Conservation (phyloP, 2,888 invertebrate species). For the Leucania comma region DNA sequence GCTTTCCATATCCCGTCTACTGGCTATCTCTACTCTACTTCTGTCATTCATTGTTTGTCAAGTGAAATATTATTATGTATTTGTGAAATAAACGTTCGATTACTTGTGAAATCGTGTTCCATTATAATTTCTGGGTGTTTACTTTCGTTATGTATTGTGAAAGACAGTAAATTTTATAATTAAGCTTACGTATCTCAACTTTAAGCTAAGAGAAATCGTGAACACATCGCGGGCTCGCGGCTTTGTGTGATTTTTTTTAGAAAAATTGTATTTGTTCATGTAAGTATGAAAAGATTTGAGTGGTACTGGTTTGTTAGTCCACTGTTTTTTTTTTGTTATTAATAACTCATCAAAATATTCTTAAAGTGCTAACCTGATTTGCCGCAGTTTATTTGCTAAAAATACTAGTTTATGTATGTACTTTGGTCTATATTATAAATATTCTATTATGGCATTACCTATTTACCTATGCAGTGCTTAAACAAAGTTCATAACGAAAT, state of each 20-base stretch:
- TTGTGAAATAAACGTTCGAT: constrained; percentile 12
- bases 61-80: constrained; percentile 22
- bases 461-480: neutral
- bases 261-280: constrained; percentile 34
- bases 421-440: neutral
- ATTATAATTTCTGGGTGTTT: neutral
- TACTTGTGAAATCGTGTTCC: constrained; percentile 11
- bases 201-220: constrained; percentile 34
- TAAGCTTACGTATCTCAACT: neutral
- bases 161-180: constrained; percentile 15
- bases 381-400: neutral
- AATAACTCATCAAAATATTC: neutral
- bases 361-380: neutral
- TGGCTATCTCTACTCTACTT: constrained; percentile 35
- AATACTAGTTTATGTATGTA: neutral
- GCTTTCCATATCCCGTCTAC: constrained; percentile 8
- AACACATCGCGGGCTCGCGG: constrained; percentile 16
- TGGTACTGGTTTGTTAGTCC: neutral
- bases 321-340: neutral
- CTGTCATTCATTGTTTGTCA: constrained; percentile 50
- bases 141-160: constrained; percentile 8
- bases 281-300: constrained; percentile 24
- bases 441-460: neutral
- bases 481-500: neutral
- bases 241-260: constrained; percentile 28